phyloP scores from a whole-genome alignment of 2,797 vertebrate genomes.

The Enteromius fasciolatus region DNA sequence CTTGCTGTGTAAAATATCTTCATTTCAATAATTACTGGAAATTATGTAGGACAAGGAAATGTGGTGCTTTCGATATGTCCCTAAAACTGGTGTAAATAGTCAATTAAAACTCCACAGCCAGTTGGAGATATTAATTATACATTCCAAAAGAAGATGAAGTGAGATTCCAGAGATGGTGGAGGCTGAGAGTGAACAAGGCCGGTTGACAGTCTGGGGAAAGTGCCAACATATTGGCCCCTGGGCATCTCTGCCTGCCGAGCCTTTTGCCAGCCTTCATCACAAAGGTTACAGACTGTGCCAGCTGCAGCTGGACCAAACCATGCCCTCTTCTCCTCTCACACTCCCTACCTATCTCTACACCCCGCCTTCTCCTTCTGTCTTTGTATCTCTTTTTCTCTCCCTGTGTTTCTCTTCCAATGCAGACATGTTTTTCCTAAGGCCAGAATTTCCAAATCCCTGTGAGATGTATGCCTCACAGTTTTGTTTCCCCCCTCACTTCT shows the following conservation, averaged over 20 bases:
- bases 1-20: conserved; percentile 32
- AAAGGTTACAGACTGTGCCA: conserved; percentile 59
- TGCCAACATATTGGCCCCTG: conserved; percentile 58
- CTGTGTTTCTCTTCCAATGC: background rate
- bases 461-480: background rate
- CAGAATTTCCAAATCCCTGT: background rate
- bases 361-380: conserved; percentile 16
- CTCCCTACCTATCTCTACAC: conserved; percentile 17
- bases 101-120: conserved; percentile 55
- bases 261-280: conserved; percentile 57
- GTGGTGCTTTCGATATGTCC: conserved; percentile 30
- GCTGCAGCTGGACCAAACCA: conserved; percentile 58
- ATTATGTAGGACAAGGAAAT: conserved; percentile 42
- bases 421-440: conserved; percentile 22
- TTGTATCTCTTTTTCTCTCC: conserved; percentile 14
- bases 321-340: conserved; percentile 36
- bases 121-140: conserved; percentile 61
- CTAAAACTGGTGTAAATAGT: conserved; percentile 58
- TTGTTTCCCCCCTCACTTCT: background rate
- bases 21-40: conserved; percentile 34
- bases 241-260: conserved; percentile 55
- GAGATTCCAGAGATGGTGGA: conserved; percentile 55
- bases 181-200: conserved; percentile 51
- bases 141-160: conserved; percentile 58
- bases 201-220: conserved; percentile 58